Evolutionary conservation across 2,888 invertebrate species (phyloP).

Genomic region (Yponomeuta malinellus): DNA sequence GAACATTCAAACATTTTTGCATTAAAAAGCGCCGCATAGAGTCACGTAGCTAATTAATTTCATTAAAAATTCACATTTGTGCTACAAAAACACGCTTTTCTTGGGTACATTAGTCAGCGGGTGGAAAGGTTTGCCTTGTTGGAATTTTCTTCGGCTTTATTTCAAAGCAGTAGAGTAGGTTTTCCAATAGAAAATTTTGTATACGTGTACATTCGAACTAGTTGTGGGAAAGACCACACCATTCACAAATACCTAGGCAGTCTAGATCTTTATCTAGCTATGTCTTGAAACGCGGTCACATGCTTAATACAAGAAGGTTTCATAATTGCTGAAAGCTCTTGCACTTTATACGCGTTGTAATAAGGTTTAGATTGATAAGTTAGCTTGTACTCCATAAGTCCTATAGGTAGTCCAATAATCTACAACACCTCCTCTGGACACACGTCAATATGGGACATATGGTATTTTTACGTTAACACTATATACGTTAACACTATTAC

Average conservation of each 20-base stretch:
- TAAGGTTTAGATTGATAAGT: neutral
- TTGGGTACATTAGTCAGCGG: neutral
- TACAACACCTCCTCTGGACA: too few species aligned
- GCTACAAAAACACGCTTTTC: neutral
- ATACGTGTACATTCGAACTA: neutral
- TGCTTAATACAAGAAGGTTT: constrained; percentile 15
- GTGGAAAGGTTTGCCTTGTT: neutral
- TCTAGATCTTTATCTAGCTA: constrained; percentile 53
- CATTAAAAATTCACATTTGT: neutral
- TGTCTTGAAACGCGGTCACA: constrained; percentile 47
- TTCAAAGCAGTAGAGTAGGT: neutral
- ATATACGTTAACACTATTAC: too few species aligned
- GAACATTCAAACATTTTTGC: neutral
- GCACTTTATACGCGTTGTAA: neutral
- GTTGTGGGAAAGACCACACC: constrained; percentile 24
- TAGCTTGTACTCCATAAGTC: too few species aligned
- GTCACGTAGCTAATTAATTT: neutral
- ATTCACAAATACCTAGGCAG: constrained; percentile 42
- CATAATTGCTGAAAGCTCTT: neutral
- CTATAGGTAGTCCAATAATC: too few species aligned
- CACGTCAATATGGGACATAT: too few species aligned
- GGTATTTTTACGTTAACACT: too few species aligned
- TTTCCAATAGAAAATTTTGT: neutral
- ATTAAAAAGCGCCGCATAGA: neutral
- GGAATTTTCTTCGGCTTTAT: neutral